Evolutionary conservation across 2,888 invertebrate genomes (phyloP).

Genomic region (Orthonevra nobilis): DNA sequence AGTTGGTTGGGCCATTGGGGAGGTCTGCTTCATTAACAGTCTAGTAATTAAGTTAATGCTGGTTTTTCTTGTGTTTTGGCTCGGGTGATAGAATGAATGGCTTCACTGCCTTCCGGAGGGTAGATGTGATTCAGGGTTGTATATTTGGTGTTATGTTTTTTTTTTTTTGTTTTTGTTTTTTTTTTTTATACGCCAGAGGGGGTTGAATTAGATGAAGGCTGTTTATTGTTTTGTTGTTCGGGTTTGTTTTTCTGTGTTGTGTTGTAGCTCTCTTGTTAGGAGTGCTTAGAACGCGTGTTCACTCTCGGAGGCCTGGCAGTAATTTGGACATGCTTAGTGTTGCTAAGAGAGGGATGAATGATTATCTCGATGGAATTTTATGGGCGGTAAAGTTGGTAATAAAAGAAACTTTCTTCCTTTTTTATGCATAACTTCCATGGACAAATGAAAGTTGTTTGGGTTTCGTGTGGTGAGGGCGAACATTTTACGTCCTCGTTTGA

Average conservation of each 20-base stretch:
- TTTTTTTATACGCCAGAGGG: no score
- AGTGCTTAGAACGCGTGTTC: conserved; percentile 18
- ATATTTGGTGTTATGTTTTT: conserved; percentile 41
- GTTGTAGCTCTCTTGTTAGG: conserved; percentile 18
- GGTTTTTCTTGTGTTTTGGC: conserved; percentile 56
- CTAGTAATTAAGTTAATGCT: conserved; percentile 69
- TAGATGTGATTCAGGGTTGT: conserved; percentile 15
- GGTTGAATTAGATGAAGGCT: conserved; percentile 21
- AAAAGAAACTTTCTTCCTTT: conserved; percentile 52
- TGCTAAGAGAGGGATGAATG: conserved; percentile 60
- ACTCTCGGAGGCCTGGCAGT: conserved; percentile 15
- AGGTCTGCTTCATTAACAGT: conserved; percentile 69
- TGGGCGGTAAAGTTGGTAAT: conserved; percentile 61
- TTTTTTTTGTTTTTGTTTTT: conserved; percentile 16
- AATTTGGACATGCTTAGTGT: conserved; percentile 35
- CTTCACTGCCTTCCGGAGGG: conserved; percentile 18
- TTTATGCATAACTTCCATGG: conserved; percentile 42
- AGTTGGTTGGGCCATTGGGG: conserved; percentile 41
- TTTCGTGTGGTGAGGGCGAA: background rate
- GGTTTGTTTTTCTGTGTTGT: conserved; percentile 16
- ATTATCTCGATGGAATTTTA: conserved; percentile 62
- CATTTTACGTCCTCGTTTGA: conserved; percentile 11
- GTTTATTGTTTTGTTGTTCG: conserved; percentile 43
- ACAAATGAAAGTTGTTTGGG: conserved; percentile 15
- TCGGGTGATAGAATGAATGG: conserved; percentile 56